Evolutionary conservation across 1,140 invertebrate genomes (phyloP), one percentile per base, ranked within the genome.

Genomic region (Amyelois transitella): DNA sequence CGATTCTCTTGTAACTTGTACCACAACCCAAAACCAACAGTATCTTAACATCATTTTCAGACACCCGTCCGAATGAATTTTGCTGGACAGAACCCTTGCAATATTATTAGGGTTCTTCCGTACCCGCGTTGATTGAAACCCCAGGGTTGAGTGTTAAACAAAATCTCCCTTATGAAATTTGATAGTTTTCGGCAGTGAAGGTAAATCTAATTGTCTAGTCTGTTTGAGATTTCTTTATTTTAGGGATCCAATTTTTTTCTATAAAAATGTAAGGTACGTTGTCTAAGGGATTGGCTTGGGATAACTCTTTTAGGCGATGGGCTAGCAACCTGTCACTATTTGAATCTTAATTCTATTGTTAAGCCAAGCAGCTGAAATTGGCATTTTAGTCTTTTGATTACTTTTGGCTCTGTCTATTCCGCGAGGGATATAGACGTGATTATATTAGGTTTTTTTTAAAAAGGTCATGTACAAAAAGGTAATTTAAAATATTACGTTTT

Each of bases 31-130:
- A 47, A 18, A 47, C 18, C 43, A 45, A 45, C 22, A 22, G 51
- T 57, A 58, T 55, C 55, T 57, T 65, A 60, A 63, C 60, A 56
- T 60, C 60, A 55, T 69, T 69, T 66, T 64, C 64, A 60, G 63
- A 60, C 56, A 65, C 43, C 55, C 60, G 52, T 52, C 51, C 43
- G 58, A 48, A 57, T 57, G 57, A 65, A 60, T 61, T 65, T 56
- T 38, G 49, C 53, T 17, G 12, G 22, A 54, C 43, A 8, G 52
- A 58, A 47, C 53, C 43, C 28, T 28, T 7, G 22, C 43, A 54
- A 54, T 54, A 28, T 17, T 57, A 61, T 48, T 63, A 60, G 47
- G 59, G 64, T 44, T 55, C 53, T 68, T 72, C 65, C 71, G 64
- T 58, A 52, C 60, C 61, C 64, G 17, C 50, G 28, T 60, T 68